These are phyloP conservation scores for Thecophora atra DNA, from an alignment of 2,888 invertebrate species.

Conservation along the genomic window DNA sequence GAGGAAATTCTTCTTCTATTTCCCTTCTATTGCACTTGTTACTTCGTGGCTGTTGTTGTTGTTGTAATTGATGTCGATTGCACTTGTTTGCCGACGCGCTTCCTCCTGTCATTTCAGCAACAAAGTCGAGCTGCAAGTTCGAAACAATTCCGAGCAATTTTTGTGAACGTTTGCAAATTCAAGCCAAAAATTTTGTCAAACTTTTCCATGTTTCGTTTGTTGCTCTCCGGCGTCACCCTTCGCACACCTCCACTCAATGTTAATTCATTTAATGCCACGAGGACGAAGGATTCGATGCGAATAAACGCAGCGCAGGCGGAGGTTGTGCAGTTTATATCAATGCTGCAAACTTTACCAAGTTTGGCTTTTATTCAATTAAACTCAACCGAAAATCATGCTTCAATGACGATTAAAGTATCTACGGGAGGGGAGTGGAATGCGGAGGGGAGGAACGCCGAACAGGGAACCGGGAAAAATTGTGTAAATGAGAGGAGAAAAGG, in stretches of 20 bases:
- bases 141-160: constrained; percentile 2
- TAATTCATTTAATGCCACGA: neutral
- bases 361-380: constrained; percentile 31
- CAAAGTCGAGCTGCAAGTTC: no score
- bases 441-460: no score
- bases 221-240: no score
- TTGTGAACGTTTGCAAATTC: constrained; percentile 8
- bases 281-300: neutral
- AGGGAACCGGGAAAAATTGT: no score
- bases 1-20: neutral
- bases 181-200: neutral
- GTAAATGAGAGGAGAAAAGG: no score
- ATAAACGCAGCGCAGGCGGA: no score
- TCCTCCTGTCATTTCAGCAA: no score
- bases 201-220: neutral
- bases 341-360: constrained; percentile 16
- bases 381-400: constrained; percentile 2
- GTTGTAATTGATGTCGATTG: neutral
- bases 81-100: neutral
- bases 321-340: neutral
- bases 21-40: neutral
- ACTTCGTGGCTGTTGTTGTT: neutral
- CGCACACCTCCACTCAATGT: no score
- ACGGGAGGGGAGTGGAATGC: no score
- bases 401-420: neutral